A percentile compares a stretch with the other conserved stretches of the same genome.
Evolutionary conservation across 1,140 invertebrate genomes (phyloP).

Genomic region (Cataglyphis hispanica): DNA sequence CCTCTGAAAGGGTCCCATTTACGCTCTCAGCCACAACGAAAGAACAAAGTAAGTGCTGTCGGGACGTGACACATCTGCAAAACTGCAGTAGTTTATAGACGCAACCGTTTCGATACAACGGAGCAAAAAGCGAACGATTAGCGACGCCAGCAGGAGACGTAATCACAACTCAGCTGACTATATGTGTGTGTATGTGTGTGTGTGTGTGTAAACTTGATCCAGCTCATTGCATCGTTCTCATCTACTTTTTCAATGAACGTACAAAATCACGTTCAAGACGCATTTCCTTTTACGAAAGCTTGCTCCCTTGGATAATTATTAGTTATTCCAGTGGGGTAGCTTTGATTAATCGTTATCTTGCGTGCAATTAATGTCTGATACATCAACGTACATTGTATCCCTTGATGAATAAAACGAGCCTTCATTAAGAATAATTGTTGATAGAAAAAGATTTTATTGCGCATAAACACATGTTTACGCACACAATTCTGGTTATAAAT

Average conservation of each 20-base stretch:
- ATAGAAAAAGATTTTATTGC: constrained; percentile 31
- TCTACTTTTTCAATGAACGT: constrained; percentile 46
- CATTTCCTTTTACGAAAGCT: constrained; percentile 36
- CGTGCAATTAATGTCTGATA: constrained; percentile 48
- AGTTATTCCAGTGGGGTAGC: not conserved
- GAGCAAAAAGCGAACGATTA: constrained; percentile 45
- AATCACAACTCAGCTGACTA: constrained; percentile 27
- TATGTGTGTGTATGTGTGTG: not conserved
- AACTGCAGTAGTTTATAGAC: constrained; percentile 17
- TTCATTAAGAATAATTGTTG: constrained; percentile 22
- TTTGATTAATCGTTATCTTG: constrained; percentile 51
- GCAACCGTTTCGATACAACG: constrained; percentile 20
- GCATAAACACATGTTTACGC: constrained; percentile 5
- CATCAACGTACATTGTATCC: constrained; percentile 24
- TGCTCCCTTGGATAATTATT: constrained; percentile 25
- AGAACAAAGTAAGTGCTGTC: constrained; percentile 37
- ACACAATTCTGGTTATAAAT: constrained; percentile 13
- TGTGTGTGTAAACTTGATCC: constrained; percentile 22
- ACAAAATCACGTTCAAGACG: constrained; percentile 28
- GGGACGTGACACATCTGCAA: constrained; percentile 60
- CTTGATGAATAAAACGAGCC: not conserved
- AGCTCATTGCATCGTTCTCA: constrained; percentile 3
- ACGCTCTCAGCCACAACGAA: constrained; percentile 19
- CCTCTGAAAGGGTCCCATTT: constrained; percentile 55
- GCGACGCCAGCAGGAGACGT: constrained; percentile 39